Conservation (phyloP, 2,888 invertebrate species). For the Drosophila helvetica region DNA sequence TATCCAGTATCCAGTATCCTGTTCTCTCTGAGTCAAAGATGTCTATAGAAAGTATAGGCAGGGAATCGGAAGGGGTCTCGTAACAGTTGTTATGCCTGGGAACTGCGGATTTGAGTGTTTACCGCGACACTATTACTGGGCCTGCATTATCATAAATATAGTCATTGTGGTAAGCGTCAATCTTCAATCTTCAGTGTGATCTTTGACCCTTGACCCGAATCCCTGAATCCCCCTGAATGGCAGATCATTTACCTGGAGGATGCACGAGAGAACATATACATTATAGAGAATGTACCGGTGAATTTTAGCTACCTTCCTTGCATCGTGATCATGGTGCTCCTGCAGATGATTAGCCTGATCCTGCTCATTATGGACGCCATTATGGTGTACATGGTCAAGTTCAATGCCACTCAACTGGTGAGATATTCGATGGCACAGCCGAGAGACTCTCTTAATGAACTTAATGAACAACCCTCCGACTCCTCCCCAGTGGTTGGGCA, state of each 20-base stretch:
- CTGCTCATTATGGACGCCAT: not conserved
- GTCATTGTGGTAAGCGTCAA: slow-evolving; percentile 39
- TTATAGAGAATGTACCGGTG: not conserved
- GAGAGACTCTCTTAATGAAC: not conserved
- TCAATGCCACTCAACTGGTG: not conserved
- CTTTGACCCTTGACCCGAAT: no score
- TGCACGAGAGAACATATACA: not conserved
- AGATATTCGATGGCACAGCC: not conserved
- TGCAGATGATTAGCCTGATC: not conserved
- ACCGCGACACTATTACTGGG: slow-evolving; percentile 35
- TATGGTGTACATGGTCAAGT: not conserved
- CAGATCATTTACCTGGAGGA: slow-evolving; percentile 27
- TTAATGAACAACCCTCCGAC: not conserved
- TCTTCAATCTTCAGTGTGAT: not conserved
- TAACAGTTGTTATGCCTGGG: not conserved
- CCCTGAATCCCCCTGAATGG: no score
- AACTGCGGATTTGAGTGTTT: slow-evolving; percentile 43
- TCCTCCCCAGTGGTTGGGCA: not conserved
- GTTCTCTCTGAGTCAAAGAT: not conserved
- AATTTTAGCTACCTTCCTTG: not conserved
- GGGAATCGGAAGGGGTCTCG: not conserved
- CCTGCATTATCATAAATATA: slow-evolving; percentile 45
- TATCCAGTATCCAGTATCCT: not conserved
- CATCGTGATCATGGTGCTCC: not conserved
- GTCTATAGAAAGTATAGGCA: not conserved